Percentiles rank a stretch among this genome's conserved stretches.
phyloP scores from a whole-genome alignment of 2,113 vertebrate species.

The Chionis minor region DNA sequence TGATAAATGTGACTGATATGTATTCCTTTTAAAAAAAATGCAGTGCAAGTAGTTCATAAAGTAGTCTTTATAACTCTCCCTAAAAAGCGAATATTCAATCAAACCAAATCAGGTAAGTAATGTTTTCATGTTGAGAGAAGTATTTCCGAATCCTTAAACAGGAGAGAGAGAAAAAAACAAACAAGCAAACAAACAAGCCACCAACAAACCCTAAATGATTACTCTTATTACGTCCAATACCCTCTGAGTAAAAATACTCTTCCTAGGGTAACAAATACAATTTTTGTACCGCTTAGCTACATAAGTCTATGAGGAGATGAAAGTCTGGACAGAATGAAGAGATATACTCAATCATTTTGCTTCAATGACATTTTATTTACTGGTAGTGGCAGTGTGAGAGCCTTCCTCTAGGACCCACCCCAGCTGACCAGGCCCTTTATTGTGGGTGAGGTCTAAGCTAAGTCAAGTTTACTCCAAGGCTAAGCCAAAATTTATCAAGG shows the following conservation, averaged over 20 bases:
- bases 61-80: background rate
- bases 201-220: background rate
- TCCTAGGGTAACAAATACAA: background rate
- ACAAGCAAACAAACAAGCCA: background rate
- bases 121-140: background rate
- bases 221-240: background rate
- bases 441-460: background rate
- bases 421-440: no score
- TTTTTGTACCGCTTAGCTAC: background rate
- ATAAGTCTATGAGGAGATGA: background rate
- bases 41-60: background rate
- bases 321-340: background rate
- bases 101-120: conserved; percentile 26
- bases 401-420: background rate
- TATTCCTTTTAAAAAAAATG: background rate
- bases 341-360: background rate
- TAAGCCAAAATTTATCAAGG: background rate
- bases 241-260: background rate
- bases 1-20: conserved; percentile 12
- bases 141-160: background rate
- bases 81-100: background rate
- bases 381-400: background rate
- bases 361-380: background rate
- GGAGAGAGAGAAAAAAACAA: no score
- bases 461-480: background rate